These are phyloP conservation scores for Villa cingulata DNA, from an alignment of 2,888 invertebrate species.

Conservation along the genomic window DNA sequence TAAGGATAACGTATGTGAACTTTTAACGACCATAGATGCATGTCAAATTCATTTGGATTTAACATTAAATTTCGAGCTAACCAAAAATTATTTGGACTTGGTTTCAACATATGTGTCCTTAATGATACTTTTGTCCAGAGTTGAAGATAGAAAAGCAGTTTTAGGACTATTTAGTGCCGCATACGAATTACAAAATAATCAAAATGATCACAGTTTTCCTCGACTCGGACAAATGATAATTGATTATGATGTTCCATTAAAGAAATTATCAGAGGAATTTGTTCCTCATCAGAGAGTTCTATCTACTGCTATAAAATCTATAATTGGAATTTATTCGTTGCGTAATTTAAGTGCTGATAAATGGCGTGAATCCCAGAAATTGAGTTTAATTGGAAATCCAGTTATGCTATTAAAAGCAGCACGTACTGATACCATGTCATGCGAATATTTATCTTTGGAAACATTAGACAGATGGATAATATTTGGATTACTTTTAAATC, in stretches of 20 bases:
- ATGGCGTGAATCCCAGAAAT: constrained; percentile 83
- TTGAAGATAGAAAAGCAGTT: constrained; percentile 96
- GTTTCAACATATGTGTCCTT: constrained; percentile 87
- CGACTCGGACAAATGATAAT: constrained; percentile 94
- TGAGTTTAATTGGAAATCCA: constrained; percentile 89
- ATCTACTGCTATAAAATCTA: constrained; percentile 71
- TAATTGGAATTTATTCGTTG: constrained; percentile 74
- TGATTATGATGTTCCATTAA: constrained; percentile 91
- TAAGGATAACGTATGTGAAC: constrained; percentile 85
- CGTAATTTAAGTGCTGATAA: constrained; percentile 87
- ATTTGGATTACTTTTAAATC: constrained; percentile 83
- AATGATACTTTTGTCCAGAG: constrained; percentile 94
- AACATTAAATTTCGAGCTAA: constrained; percentile 89
- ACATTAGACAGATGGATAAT: constrained; percentile 95
- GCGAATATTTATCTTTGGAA: constrained; percentile 92
- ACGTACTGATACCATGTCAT: constrained; percentile 90
- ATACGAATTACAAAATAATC: constrained; percentile 87
- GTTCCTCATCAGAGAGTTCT: constrained; percentile 83
- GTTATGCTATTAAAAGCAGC: constrained; percentile 88
- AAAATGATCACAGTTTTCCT: constrained; percentile 84
- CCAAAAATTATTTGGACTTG: constrained; percentile 88
- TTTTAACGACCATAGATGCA: constrained; percentile 90
- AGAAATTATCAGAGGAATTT: constrained; percentile 93
- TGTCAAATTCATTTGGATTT: constrained; percentile 91
- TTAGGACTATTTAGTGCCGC: constrained; percentile 95